Base-by-base conservation (phyloP, 2,888 invertebrate species). In the Polylopha cassiicola region DNA sequence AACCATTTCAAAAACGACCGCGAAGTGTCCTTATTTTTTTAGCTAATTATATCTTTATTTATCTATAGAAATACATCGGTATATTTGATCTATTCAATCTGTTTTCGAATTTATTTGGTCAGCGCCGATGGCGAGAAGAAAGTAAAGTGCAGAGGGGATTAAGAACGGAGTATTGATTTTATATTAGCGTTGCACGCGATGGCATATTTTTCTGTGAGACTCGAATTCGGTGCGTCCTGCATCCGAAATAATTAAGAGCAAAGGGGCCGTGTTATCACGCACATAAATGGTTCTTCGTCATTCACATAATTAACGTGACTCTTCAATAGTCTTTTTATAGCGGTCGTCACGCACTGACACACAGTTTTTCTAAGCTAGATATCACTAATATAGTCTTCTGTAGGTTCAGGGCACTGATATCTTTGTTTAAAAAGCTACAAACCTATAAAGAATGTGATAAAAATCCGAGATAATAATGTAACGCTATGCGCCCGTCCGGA, bases 301-400 rank as follows among this genome's bases (percentile, higher is more conserved):
- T 65, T 75, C 81, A 80, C 76, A 76, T 81, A 81, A 79, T 81
- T 79, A 80, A 77, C 73, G 71, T 74, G 77, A 78, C 72, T 76
- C 75, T 73, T n/a, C n/a, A 65, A 60, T 61, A 55, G 58, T 72
- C 70, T 72, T 72, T 65, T 69, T 51, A 55, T 51, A 53, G 57
- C 55, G 46, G 51, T 53, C 61, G 66, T 72, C 70, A 70, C 68
- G 64, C 71, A 66, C 60, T 55, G 50, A 39, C 47, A 48, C 57
- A 62, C 62, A 54, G 43, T 42, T 51, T 34, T 47, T 48, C 47
- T 43, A 45, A 49, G 53, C 45, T 43, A 41, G 48, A n/a, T n/a
- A 44, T 37, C 57, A 58, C 57, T 24, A 43, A 23, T 39, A 43
- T 44, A 42, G 50, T 43, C 32, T 37, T 8, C 43, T 45, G 48